These are phyloP conservation scores for Tragelaphus eurycerus DNA, from an alignment of 2,797 vertebrate genomes.

Conservation along the genomic window DNA sequence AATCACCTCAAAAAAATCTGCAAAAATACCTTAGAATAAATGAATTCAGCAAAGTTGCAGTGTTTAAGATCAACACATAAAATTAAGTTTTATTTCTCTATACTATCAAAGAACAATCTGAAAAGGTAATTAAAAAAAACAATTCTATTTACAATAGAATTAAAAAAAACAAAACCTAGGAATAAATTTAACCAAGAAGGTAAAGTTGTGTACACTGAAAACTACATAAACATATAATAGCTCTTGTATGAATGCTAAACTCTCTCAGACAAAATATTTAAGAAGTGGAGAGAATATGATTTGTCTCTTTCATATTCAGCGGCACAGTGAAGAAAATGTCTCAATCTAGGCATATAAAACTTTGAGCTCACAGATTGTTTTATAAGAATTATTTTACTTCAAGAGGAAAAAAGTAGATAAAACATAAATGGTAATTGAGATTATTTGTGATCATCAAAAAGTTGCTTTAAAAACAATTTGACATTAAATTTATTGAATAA, in stretches of 20 bases:
- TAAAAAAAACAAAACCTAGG: background rate
- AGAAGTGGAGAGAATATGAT: background rate
- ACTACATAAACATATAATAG: background rate
- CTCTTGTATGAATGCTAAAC: background rate
- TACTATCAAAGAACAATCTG: background rate
- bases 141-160: background rate
- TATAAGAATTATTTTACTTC: background rate
- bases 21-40: background rate
- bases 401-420: background rate
- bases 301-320: background rate
- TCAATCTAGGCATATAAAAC: background rate
- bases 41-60: background rate
- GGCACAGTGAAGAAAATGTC: background rate
- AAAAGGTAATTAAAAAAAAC: background rate
- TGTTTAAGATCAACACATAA: background rate
- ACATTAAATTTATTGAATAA: background rate
- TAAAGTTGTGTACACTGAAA: background rate
- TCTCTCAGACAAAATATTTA: background rate
- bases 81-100: background rate
- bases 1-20: background rate
- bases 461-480: background rate
- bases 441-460: background rate
- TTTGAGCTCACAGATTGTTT: background rate
- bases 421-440: background rate
- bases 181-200: background rate